Conservation (phyloP, 2,113 vertebrate species). For the Prionailurus viverrinus region DNA sequence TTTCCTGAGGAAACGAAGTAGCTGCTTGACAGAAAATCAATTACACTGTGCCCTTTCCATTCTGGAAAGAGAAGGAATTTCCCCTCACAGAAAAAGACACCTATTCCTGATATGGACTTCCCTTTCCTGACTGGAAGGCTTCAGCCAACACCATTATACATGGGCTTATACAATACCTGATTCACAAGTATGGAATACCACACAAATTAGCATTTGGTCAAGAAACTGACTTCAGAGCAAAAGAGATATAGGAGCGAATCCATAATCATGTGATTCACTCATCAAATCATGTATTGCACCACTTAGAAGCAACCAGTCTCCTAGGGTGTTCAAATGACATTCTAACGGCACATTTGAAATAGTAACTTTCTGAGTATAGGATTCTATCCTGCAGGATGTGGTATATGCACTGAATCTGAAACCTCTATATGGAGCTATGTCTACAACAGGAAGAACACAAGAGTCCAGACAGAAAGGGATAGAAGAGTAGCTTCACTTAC, state of each 20-base stretch:
- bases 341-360: not conserved
- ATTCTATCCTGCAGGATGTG: not conserved
- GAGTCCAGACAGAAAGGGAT: not conserved
- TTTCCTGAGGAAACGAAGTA: not conserved
- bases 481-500: not conserved
- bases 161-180: not conserved
- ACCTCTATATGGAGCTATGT: accelerated
- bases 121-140: not conserved
- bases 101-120: not conserved
- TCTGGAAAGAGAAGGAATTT: not conserved
- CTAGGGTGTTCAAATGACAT: not conserved
- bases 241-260: not conserved
- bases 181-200: not conserved
- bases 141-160: not conserved
- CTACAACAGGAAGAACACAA: not conserved
- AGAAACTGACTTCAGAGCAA: not conserved
- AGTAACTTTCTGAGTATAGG: not conserved
- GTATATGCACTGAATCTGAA: not conserved
- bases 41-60: not conserved
- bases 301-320: not conserved
- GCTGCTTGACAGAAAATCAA: not conserved
- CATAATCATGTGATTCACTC: not conserved
- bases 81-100: not conserved
- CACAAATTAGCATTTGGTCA: not conserved
- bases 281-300: not conserved